phyloP scores from a whole-genome alignment of 2,113 vertebrate species.

The Pollimyrus isidori region DNA sequence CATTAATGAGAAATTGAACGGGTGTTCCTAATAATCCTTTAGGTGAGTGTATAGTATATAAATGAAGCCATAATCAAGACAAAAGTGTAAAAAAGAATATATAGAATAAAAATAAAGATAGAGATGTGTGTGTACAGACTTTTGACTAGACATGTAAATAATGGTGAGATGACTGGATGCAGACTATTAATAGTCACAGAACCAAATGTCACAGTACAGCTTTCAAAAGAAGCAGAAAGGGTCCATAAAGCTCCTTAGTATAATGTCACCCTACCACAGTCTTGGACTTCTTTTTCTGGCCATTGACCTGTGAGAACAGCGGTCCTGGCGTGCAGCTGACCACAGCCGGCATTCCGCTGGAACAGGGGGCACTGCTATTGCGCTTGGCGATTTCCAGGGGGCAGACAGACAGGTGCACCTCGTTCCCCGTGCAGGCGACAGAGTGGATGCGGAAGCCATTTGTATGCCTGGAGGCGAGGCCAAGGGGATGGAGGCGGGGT shows the following conservation, averaged over 20 bases:
- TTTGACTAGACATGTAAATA: neutral
- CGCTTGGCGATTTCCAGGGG: conserved; percentile 72
- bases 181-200: neutral
- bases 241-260: neutral
- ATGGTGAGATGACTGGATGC: neutral
- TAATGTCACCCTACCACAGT: conserved; percentile 43
- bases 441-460: conserved; percentile 73
- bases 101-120: neutral
- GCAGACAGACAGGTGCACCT: conserved; percentile 85
- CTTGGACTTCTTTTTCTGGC: conserved; percentile 68
- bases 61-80: neutral
- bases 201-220: neutral
- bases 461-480: conserved; percentile 75
- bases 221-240: neutral
- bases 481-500: conserved; percentile 62
- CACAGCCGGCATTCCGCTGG: conserved; percentile 65
- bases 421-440: conserved; percentile 74
- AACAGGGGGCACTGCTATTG: conserved; percentile 64
- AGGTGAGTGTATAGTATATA: neutral
- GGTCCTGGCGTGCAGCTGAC: conserved; percentile 82
- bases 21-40: no score
- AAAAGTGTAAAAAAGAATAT: neutral
- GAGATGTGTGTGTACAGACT: neutral
- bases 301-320: conserved; percentile 50
- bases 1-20: no score